Evolutionary conservation across 2,113 vertebrate genomes (phyloP).

Genomic region (Bucco capensis): DNA sequence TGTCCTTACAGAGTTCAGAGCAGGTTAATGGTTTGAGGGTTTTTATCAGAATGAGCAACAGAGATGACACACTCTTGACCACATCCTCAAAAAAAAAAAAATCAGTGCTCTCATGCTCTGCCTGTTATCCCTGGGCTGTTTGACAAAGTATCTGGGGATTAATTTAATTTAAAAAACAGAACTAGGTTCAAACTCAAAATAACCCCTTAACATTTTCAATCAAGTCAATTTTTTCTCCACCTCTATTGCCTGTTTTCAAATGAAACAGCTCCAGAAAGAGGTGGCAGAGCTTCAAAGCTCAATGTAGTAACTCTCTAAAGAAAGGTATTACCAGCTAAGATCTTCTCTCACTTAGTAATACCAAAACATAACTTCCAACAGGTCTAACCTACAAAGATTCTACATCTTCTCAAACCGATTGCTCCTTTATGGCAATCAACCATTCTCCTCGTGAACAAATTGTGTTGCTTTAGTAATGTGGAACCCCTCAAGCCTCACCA

Average conservation of each 20-base stretch:
- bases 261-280: not conserved
- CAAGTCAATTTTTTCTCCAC: not conserved
- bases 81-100: not conserved
- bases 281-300: not conserved
- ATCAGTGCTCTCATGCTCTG: not conserved
- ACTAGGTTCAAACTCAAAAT: constrained; percentile 10
- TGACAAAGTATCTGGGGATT: not conserved
- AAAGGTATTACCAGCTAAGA: not conserved
- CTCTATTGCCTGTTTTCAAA: not conserved
- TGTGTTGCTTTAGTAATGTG: not conserved
- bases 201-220: not conserved
- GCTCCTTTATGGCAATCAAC: not conserved
- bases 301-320: not conserved
- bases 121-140: not conserved
- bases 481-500: not conserved
- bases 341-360: not conserved
- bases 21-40: not conserved
- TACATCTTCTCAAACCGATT: not conserved
- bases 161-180: constrained; percentile 27
- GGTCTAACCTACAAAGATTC: not conserved
- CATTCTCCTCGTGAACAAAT: not conserved
- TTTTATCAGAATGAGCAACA: not conserved
- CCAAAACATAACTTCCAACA: not conserved
- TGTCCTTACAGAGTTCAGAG: not conserved
- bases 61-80: not conserved